A percentile compares a stretch with the other conserved stretches of the same genome.
Evolutionary conservation across 1,140 invertebrate genomes (phyloP).

Genomic region (Nephotettix cincticeps): DNA sequence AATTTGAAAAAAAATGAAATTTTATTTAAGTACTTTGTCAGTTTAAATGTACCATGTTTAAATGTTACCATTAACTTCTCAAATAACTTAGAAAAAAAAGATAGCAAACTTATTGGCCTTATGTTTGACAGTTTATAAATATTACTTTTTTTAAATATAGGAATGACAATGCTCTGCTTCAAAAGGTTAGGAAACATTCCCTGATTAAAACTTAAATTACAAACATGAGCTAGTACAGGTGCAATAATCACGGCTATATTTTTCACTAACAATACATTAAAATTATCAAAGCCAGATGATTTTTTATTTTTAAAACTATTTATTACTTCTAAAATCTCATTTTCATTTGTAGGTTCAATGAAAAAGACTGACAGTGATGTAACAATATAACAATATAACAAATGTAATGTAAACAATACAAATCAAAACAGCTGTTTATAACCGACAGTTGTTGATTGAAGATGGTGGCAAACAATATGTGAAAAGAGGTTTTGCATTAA

Average conservation of each 20-base stretch:
- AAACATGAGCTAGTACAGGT: background rate
- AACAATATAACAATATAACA: background rate
- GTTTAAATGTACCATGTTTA: too few species aligned
- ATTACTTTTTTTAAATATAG: conserved; percentile 6
- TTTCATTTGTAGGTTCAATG: conserved; percentile 5
- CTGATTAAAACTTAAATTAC: background rate
- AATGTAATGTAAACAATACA: too few species aligned
- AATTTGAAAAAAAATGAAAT: background rate
- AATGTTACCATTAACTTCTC: conserved; percentile 22
- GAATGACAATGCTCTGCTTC: background rate
- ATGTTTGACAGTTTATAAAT: background rate
- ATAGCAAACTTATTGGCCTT: conserved; percentile 19
- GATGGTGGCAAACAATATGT: too few species aligned
- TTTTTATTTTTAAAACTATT: conserved; percentile 17
- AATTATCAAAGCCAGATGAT: background rate
- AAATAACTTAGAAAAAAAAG: conserved; percentile 27
- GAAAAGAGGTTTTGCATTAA: too few species aligned
- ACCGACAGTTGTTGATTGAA: too few species aligned
- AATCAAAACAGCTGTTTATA: too few species aligned
- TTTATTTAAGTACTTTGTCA: conserved; percentile 17
- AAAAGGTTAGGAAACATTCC: conserved; percentile 1
- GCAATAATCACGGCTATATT: background rate
- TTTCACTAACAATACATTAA: background rate
- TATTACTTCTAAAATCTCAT: background rate
- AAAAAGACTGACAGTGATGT: conserved; percentile 8